Evolutionary conservation across 2,888 invertebrate species (phyloP).

Genomic region (Macrostomum cliftonense): DNA sequence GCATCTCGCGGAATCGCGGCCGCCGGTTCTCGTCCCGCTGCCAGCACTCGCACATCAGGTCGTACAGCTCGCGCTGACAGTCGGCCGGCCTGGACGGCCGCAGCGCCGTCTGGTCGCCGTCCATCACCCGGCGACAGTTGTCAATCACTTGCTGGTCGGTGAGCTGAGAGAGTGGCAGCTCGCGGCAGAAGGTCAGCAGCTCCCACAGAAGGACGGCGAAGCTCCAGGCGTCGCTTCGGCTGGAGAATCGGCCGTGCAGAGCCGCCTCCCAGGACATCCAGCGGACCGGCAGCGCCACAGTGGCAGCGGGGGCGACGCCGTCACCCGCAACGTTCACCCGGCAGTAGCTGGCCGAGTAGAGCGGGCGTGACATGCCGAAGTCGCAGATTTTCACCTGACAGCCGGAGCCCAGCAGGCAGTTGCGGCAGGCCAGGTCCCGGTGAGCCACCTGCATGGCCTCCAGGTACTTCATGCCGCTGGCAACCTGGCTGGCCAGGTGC

Average conservation of each 20-base stretch:
- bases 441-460: slow-evolving; percentile 73
- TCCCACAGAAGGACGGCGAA: slow-evolving; percentile 73
- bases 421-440: slow-evolving; percentile 66
- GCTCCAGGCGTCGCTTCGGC: slow-evolving; percentile 75
- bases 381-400: slow-evolving; percentile 45
- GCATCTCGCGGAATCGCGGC: slow-evolving; percentile 68
- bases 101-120: slow-evolving; percentile 48
- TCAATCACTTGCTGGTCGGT: slow-evolving; percentile 60
- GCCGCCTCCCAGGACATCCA: slow-evolving; percentile 79
- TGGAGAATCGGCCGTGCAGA: slow-evolving; percentile 59
- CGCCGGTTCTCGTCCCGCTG: slow-evolving; percentile 57
- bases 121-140: slow-evolving; percentile 57
- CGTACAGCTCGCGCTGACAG: slow-evolving; percentile 69
- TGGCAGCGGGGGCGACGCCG: slow-evolving; percentile 62
- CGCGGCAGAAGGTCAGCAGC: slow-evolving; percentile 55
- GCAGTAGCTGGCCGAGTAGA: slow-evolving; percentile 18
- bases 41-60: slow-evolving; percentile 79
- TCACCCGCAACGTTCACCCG: slow-evolving; percentile 39
- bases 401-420: slow-evolving; percentile 62
- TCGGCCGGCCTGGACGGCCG: slow-evolving; percentile 54
- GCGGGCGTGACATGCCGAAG: slow-evolving; percentile 34
- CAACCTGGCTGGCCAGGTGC: slow-evolving; percentile 63
- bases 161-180: slow-evolving; percentile 56
- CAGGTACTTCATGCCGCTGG: slow-evolving; percentile 71
- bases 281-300: slow-evolving; percentile 59